A percentile compares a stretch with the other conserved stretches of the same genome.
These are phyloP conservation scores for Troides helena DNA, from an alignment of 2,888 invertebrate genomes.

Conservation along the genomic window DNA sequence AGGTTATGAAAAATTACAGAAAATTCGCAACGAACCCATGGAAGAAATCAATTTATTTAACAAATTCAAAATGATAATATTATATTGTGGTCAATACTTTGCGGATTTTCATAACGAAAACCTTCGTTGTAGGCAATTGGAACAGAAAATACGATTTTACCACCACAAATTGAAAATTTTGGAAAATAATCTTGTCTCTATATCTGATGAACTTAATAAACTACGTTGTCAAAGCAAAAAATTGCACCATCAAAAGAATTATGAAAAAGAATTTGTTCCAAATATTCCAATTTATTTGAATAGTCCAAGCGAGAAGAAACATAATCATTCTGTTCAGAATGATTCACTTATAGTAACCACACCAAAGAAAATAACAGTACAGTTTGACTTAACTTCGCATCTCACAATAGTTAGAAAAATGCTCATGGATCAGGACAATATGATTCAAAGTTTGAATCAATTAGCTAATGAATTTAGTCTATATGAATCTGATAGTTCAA, in stretches of 20 bases:
- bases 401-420: slow-evolving; percentile 50
- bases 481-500: background rate
- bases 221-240: slow-evolving; percentile 39
- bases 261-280: background rate
- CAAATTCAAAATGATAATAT: slow-evolving; percentile 46
- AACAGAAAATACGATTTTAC: slow-evolving; percentile 54
- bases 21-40: slow-evolving; percentile 40
- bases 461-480: slow-evolving; percentile 42
- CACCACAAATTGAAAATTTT: slow-evolving; percentile 51
- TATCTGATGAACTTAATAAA: slow-evolving; percentile 44
- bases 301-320: background rate
- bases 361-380: slow-evolving; percentile 2
- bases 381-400: slow-evolving; percentile 48
- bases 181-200: slow-evolving; percentile 43
- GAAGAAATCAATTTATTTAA: slow-evolving; percentile 39
- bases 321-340: background rate
- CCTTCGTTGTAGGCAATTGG: slow-evolving; percentile 43
- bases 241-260: slow-evolving; percentile 33
- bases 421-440: slow-evolving; percentile 50
- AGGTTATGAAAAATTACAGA: slow-evolving; percentile 51
- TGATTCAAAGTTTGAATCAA: slow-evolving; percentile 48
- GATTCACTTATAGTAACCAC: background rate
- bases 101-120: slow-evolving; percentile 49
- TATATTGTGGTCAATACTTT: slow-evolving; percentile 53
- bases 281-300: background rate